These are phyloP conservation scores for Pandemis heparana DNA, from an alignment of 2,888 invertebrate genomes.

Conservation along the genomic window DNA sequence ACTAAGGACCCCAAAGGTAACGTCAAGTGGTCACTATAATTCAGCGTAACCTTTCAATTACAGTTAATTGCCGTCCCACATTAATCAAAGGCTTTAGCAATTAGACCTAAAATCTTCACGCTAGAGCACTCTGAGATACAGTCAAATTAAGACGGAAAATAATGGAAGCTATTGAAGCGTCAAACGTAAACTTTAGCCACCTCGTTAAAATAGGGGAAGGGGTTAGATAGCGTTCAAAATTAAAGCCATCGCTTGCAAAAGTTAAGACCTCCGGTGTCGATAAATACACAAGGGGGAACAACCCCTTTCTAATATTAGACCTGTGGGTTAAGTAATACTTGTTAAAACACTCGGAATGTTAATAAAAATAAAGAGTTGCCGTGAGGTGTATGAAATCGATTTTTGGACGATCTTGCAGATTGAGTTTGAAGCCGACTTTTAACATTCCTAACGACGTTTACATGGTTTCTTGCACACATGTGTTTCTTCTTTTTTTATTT, in stretches of 20 bases:
- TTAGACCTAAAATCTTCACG: slow-evolving; percentile 17
- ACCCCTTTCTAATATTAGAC: slow-evolving; percentile 41
- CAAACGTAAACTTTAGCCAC: slow-evolving; percentile 26
- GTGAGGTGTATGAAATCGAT: not conserved
- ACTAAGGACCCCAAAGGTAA: not conserved
- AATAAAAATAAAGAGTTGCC: slow-evolving; percentile 37
- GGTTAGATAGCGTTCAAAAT: slow-evolving; percentile 39
- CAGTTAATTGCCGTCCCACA: not conserved
- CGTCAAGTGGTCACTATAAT: slow-evolving; percentile 7
- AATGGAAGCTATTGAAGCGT: slow-evolving; percentile 17
- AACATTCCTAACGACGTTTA: no score
- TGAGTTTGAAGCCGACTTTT: no score
- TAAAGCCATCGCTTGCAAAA: slow-evolving; percentile 41
- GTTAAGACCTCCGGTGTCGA: slow-evolving; percentile 43
- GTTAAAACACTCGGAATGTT: slow-evolving; percentile 41
- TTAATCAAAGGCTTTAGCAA: slow-evolving; percentile 8
- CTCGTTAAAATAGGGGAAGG: slow-evolving; percentile 13
- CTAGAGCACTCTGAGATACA: slow-evolving; percentile 3
- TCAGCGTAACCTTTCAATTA: slow-evolving; percentile 4
- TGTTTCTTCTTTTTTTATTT: no score
- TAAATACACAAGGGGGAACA: slow-evolving; percentile 42
- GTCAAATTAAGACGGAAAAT: slow-evolving; percentile 26
- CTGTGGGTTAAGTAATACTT: slow-evolving; percentile 35
- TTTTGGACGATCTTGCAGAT: no score
- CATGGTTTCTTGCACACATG: no score